A percentile compares a stretch with the other conserved stretches of the same genome.
Conservation (phyloP, 1,140 invertebrate genomes). For the Brachionus sp. region DNA sequence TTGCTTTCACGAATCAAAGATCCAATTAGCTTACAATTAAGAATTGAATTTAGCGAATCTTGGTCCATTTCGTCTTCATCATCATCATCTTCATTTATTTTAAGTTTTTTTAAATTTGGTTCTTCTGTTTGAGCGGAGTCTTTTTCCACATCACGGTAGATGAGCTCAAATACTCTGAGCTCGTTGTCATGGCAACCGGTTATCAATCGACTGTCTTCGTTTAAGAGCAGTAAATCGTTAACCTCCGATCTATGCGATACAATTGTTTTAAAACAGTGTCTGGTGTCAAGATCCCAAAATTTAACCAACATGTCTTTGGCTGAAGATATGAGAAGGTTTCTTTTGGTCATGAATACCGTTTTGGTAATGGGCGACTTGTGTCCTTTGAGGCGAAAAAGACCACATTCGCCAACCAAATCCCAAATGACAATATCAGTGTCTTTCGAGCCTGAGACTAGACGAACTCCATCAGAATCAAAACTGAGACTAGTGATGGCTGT, state of each 20-base stretch:
- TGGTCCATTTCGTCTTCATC: constrained; percentile 43
- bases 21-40: constrained; percentile 52
- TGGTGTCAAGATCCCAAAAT: constrained; percentile 91
- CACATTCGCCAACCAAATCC: constrained; percentile 85
- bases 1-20: constrained; percentile 67
- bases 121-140: not conserved
- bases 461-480: constrained; percentile 75
- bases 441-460: constrained; percentile 66
- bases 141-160: not conserved
- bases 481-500: constrained; percentile 75
- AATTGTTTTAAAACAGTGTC: constrained; percentile 91
- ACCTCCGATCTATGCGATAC: constrained; percentile 64
- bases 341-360: constrained; percentile 71
- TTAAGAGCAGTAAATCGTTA: constrained; percentile 69
- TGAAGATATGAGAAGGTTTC: constrained; percentile 73
- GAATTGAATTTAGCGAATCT: constrained; percentile 44
- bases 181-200: constrained; percentile 79
- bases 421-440: constrained; percentile 90
- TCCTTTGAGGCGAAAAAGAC: constrained; percentile 79
- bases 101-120: constrained; percentile 41
- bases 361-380: constrained; percentile 89
- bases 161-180: constrained; percentile 72
- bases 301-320: constrained; percentile 89
- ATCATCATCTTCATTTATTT: constrained; percentile 45
- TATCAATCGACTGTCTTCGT: constrained; percentile 75